Evolutionary conservation across 2,113 vertebrate species (phyloP).

Genomic region (Carettochelys insculpta): DNA sequence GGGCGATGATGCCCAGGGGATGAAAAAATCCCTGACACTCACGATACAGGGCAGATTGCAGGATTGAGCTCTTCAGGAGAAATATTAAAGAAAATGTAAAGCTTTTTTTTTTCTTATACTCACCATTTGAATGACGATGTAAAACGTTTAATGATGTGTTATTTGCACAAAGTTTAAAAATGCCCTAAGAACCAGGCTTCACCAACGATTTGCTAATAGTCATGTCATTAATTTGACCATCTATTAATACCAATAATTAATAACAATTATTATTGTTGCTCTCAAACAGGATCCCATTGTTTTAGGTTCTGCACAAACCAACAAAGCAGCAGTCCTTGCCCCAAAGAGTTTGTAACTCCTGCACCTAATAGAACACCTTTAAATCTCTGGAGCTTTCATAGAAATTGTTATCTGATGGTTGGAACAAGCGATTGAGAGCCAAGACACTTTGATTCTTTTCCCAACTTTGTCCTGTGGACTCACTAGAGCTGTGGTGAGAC

Average conservation of each 20-base stretch:
- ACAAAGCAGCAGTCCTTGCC: background rate
- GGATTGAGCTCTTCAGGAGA: background rate
- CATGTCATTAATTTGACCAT: background rate
- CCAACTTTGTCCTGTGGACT: background rate
- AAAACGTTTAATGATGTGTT: background rate
- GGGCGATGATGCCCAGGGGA: too few relatives aligned
- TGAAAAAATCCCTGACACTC: too few relatives aligned
- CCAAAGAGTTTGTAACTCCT: background rate
- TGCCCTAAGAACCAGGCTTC: background rate
- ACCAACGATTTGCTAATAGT: background rate
- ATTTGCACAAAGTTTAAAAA: background rate
- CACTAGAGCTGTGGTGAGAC: background rate
- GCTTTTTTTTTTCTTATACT: background rate
- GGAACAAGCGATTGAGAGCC: background rate
- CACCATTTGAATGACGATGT: background rate
- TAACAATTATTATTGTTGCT: too few relatives aligned
- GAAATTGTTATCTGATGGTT: background rate
- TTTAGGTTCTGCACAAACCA: background rate
- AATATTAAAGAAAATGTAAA: background rate
- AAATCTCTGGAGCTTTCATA: background rate
- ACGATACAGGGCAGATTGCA: background rate
- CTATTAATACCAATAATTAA: too few relatives aligned
- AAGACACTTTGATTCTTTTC: background rate
- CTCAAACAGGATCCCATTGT: background rate
- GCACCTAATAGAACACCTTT: background rate